phyloP scores from a whole-genome alignment of 1,140 invertebrate species.

The Teleogryllus occipitalis region DNA sequence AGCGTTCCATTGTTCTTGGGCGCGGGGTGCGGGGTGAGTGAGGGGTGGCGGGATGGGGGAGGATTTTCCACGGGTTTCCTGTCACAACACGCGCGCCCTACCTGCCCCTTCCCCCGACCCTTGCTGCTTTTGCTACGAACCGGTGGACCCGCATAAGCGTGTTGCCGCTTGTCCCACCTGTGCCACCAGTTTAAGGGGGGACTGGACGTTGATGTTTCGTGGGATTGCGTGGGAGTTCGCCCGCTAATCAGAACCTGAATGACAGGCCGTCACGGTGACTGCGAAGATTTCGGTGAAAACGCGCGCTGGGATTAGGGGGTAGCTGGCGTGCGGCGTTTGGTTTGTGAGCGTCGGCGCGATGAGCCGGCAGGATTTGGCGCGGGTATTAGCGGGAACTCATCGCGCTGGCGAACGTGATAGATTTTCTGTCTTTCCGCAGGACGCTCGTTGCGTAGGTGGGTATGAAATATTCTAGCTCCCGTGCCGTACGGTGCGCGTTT shows the following conservation, averaged over 20 bases:
- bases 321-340: too few species aligned
- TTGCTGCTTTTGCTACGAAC: neutral
- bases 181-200: neutral
- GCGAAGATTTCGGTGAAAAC: neutral
- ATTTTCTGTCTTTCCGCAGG: too few species aligned
- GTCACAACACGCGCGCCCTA: neutral
- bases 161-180: neutral
- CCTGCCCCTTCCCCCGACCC: too few species aligned
- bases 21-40: neutral
- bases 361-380: too few species aligned
- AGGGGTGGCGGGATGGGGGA: neutral
- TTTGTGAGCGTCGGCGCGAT: too few species aligned
- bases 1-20: neutral
- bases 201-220: neutral
- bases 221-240: neutral
- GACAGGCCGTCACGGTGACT: neutral
- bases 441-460: too few species aligned
- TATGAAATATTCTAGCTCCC: too few species aligned
- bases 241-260: neutral
- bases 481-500: too few species aligned
- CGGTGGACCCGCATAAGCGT: neutral
- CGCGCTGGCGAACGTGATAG: too few species aligned
- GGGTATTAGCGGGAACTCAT: too few species aligned
- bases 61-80: neutral
- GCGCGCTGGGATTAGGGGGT: neutral